Base-by-base conservation (phyloP, 2,888 invertebrate species). In the Thereva nobilitata region DNA sequence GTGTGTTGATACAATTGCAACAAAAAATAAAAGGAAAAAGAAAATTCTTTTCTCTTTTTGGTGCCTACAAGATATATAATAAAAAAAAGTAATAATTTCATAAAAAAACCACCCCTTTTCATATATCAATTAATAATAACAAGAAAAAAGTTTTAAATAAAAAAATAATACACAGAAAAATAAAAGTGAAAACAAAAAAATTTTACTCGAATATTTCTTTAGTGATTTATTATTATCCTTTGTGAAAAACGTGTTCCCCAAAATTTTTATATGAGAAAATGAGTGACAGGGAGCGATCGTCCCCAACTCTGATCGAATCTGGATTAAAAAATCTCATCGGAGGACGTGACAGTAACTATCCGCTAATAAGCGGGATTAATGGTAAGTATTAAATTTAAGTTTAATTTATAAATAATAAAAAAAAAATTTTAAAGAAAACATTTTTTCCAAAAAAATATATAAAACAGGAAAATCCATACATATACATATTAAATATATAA, bases 231-330 rank as follows among this genome's bases (percentile, higher is more conserved):
- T 4, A 10, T n/a, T 37, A n/a, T 61, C 49, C 40, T 44, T 37
- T 47, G 35, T 4, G 41, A 61, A 34, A 50, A 49, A 34, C n/a
- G 61, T 12, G 40, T 52, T 45, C 52, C 45, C 50, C 44, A 52
- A 63, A 37, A 52, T 34, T 57, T 66, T 77, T 80, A 76, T 80
- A 80, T 80, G 80, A 80, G 74, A 80, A 80, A 80, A 92, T 92
- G 92, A 91, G 91, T 85, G 91, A 91, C 87, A 91, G 91, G 87
- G 91, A 91, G 86, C 89, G 90, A 85, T 89, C 88, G 83, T 92
- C 91, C 85, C 91, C 91, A 83, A 91, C 90, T 86, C 87, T 92
- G 83, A 88, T 91, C 85, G 91, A 92, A 86, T 90, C 89, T 85
- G 91, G 91, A 84, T 80, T 81, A 80, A 91, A 92, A 87, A 91